Percentiles rank a stretch among this genome's conserved stretches.
Conservation (phyloP, 2,888 invertebrate genomes). For the Troilus luridus region DNA sequence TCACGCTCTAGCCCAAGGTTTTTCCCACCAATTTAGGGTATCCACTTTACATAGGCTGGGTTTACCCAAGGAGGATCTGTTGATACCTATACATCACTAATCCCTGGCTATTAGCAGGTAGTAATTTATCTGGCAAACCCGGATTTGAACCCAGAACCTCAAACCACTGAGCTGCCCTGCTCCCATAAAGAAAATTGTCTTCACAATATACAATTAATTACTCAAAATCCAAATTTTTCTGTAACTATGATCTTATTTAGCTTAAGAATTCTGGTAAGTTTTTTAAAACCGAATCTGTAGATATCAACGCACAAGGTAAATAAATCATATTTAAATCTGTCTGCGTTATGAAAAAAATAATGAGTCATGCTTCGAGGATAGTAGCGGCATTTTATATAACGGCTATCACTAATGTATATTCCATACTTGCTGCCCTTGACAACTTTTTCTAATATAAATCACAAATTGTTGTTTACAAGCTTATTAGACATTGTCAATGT, state of each 20-base stretch:
- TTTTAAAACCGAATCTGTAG: neutral
- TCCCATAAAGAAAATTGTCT: too few relatives aligned
- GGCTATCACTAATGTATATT: slow-evolving; percentile 6
- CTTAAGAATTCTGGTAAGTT: neutral
- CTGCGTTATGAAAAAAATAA: neutral
- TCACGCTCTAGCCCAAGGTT: too few relatives aligned
- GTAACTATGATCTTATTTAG: neutral
- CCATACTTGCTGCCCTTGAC: neutral
- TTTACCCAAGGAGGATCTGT: too few relatives aligned
- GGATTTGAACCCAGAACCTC: too few relatives aligned
- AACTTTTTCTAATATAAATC: neutral
- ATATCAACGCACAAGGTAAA: neutral
- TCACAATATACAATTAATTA: neutral
- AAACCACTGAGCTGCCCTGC: too few relatives aligned
- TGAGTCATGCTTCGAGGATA: neutral
- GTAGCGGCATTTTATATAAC: neutral
- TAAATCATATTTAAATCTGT: neutral
- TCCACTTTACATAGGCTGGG: too few relatives aligned
- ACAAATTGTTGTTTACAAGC: neutral
- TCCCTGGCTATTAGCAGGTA: too few relatives aligned
- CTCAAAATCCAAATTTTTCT: neutral
- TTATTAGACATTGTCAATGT: neutral
- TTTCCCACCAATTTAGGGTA: too few relatives aligned
- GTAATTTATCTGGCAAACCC: too few relatives aligned
- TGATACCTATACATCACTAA: too few relatives aligned